Conservation (phyloP, 2,888 invertebrate genomes). For the Scaptomyza tumidula region DNA sequence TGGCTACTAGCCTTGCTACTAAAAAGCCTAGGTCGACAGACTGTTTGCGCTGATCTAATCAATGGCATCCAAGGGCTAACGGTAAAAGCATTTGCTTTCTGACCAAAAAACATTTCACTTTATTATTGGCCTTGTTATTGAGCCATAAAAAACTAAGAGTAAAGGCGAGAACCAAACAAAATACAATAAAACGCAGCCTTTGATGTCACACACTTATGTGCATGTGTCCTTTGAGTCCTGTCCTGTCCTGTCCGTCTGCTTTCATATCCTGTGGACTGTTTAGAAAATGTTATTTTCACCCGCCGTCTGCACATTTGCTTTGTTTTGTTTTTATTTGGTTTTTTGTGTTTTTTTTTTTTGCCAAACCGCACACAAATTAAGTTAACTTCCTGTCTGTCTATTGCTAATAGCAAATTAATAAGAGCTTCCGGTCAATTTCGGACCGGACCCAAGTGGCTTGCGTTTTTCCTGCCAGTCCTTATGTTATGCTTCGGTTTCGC, state of each 20-base stretch:
- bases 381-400: conserved; percentile 83
- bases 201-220: conserved; percentile 46
- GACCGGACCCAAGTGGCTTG: conserved; percentile 56
- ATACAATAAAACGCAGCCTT: conserved; percentile 40
- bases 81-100: conserved; percentile 62
- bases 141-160: conserved; percentile 7
- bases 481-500: background rate
- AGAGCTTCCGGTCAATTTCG: conserved; percentile 80
- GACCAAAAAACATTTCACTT: conserved; percentile 11
- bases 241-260: conserved; percentile 28
- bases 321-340: conserved; percentile 14
- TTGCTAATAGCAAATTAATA: conserved; percentile 83
- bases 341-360: conserved; percentile 26
- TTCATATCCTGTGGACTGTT: conserved; percentile 55
- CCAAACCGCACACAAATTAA: conserved; percentile 78
- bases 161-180: conserved; percentile 22
- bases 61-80: conserved; percentile 59
- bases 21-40: background rate
- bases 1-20: background rate
- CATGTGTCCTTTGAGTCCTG: conserved; percentile 34
- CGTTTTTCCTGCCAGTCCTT: conserved; percentile 51
- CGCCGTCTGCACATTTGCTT: conserved; percentile 48
- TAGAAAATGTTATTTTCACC: conserved; percentile 43
- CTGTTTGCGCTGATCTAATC: conserved; percentile 66
- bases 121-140: conserved; percentile 33